Conservation (phyloP, 2,797 vertebrate genomes). For the Alosa sapidissima region DNA sequence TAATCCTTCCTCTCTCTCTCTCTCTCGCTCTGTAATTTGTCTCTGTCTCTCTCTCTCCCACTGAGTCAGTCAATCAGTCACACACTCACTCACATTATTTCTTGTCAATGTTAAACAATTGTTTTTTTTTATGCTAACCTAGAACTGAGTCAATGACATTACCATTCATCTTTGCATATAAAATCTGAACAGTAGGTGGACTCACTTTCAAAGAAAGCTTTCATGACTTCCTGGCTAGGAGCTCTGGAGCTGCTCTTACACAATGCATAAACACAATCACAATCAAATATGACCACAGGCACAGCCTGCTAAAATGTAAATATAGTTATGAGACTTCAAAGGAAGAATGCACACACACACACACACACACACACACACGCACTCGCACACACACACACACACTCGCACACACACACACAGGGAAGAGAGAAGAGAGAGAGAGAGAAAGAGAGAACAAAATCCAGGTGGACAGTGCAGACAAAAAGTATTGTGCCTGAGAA, state of each 20-base stretch:
- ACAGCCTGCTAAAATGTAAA: neutral
- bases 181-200: neutral
- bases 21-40: neutral
- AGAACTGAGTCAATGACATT: neutral
- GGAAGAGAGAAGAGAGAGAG: too few relatives aligned
- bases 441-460: neutral
- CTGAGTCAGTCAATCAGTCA: conserved; percentile 39
- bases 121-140: neutral
- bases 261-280: neutral
- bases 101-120: neutral
- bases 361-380: neutral
- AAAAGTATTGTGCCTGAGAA: neutral
- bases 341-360: neutral
- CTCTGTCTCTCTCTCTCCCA: conserved; percentile 27
- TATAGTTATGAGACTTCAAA: conserved; percentile 1
- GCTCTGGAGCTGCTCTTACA: neutral
- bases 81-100: neutral
- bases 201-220: neutral
- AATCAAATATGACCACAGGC: neutral
- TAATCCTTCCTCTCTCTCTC: neutral
- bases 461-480: conserved; percentile 3
- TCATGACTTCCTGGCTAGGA: neutral
- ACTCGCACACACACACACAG: too few relatives aligned
- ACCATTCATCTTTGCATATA: neutral
- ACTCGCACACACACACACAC: too few relatives aligned